Evolutionary conservation across 2,888 invertebrate species (phyloP).

Genomic region (Craniophora ligustri): DNA sequence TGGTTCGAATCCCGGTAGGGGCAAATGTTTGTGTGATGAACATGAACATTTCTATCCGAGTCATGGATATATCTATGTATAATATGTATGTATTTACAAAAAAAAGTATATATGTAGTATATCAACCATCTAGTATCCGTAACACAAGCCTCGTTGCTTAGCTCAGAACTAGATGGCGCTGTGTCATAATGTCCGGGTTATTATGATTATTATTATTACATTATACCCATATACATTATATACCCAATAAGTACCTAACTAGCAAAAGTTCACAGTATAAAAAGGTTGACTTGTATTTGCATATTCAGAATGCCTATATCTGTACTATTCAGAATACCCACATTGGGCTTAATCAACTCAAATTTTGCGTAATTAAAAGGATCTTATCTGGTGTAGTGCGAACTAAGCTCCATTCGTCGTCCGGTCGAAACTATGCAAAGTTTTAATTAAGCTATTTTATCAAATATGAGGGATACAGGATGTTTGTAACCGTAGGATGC

Average conservation of each 20-base stretch:
- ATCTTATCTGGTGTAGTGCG: conserved; percentile 57
- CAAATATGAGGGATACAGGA: conserved; percentile 66
- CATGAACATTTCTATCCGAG: too few relatives aligned
- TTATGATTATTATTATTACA: too few relatives aligned
- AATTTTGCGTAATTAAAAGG: conserved; percentile 58
- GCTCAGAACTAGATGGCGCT: too few relatives aligned
- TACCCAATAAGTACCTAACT: neutral
- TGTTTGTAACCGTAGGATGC: conserved; percentile 59
- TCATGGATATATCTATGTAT: too few relatives aligned
- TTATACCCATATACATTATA: too few relatives aligned
- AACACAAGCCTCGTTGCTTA: too few relatives aligned
- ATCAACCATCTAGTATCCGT: too few relatives aligned
- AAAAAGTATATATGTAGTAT: too few relatives aligned
- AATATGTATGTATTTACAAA: too few relatives aligned
- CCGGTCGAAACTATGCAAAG: conserved; percentile 71
- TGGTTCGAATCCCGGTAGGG: too few relatives aligned
- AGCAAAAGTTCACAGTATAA: conserved; percentile 30
- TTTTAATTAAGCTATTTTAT: conserved; percentile 82
- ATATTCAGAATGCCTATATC: conserved; percentile 23
- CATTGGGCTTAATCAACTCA: conserved; percentile 50
- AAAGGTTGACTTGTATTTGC: conserved; percentile 22
- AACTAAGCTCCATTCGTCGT: conserved; percentile 57
- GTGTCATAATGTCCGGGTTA: too few relatives aligned
- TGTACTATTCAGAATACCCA: conserved; percentile 29
- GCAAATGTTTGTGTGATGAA: too few relatives aligned